These are phyloP conservation scores for Smittia aterrima DNA, from an alignment of 2,888 invertebrate genomes.

Conservation along the genomic window DNA sequence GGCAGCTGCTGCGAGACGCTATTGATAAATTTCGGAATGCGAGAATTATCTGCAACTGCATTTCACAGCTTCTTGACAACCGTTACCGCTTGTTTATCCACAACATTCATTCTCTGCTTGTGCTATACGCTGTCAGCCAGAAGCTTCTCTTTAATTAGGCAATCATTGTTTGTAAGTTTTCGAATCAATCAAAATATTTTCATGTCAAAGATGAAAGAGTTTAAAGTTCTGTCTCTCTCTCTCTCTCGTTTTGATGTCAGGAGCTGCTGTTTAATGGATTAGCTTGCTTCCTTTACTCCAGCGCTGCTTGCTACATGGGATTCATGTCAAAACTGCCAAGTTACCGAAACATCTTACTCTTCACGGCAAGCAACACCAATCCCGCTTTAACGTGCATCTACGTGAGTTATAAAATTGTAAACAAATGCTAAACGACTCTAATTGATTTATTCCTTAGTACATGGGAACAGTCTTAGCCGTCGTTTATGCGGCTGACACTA, in stretches of 20 bases:
- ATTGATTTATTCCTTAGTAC: constrained; percentile 60
- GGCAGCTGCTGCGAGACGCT: constrained; percentile 81
- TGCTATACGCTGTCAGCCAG: constrained; percentile 78
- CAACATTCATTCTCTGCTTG: constrained; percentile 68
- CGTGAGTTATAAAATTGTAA: constrained; percentile 58
- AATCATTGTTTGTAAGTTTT: constrained; percentile 79
- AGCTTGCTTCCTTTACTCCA: constrained; percentile 74
- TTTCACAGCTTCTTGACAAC: constrained; percentile 79
- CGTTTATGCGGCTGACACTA: constrained; percentile 76
- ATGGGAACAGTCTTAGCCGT: constrained; percentile 73
- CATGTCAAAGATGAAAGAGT: background rate
- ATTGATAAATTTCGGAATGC: constrained; percentile 73
- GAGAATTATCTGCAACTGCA: constrained; percentile 72
- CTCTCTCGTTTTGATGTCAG: constrained; percentile 54
- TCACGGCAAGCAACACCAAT: constrained; percentile 62
- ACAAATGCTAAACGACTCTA: constrained; percentile 20
- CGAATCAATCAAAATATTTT: background rate
- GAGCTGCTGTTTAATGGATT: constrained; percentile 76
- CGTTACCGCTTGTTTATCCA: constrained; percentile 75
- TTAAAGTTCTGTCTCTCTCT: background rate
- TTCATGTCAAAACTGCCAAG: constrained; percentile 75
- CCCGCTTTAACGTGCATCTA: constrained; percentile 87
- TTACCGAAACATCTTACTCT: constrained; percentile 52
- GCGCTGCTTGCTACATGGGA: constrained; percentile 76
- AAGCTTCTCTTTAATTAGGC: constrained; percentile 70